These are phyloP conservation scores for Tethea ocularis DNA, from an alignment of 2,888 invertebrate species.

Conservation along the genomic window DNA sequence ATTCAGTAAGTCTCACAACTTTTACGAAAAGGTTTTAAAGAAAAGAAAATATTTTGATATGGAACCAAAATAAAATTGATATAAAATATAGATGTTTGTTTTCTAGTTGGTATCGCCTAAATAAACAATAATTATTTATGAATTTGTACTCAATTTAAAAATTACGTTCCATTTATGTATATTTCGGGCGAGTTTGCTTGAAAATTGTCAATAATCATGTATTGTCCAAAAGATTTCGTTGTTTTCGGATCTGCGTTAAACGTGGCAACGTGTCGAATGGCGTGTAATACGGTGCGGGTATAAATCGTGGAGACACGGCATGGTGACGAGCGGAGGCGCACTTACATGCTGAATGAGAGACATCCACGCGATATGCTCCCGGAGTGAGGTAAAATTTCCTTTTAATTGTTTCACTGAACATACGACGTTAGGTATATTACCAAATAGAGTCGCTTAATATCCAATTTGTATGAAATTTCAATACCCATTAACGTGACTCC, in stretches of 20 bases:
- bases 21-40: too few relatives aligned
- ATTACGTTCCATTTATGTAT: too few relatives aligned
- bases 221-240: conserved; percentile 5
- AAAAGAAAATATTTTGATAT: too few relatives aligned
- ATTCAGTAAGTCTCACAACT: too few relatives aligned
- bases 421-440: conserved; percentile 44
- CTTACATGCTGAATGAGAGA: conserved; percentile 74
- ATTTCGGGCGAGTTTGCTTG: too few relatives aligned
- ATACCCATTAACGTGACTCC: conserved; percentile 59
- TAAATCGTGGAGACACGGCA: conserved; percentile 71
- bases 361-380: conserved; percentile 55
- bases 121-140: too few relatives aligned
- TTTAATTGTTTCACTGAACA: conserved; percentile 67
- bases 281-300: conserved; percentile 78
- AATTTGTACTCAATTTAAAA: too few relatives aligned
- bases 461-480: conserved; percentile 17
- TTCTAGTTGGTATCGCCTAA: too few relatives aligned
- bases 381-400: conserved; percentile 64
- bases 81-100: too few relatives aligned
- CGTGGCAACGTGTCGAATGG: conserved; percentile 78
- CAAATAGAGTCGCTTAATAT: conserved; percentile 17
- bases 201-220: too few relatives aligned
- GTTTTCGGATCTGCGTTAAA: conserved; percentile 32
- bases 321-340: conserved; percentile 73
- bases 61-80: too few relatives aligned